Evolutionary conservation across 2,888 invertebrate species (phyloP).

Genomic region (Vanessa cardui): DNA sequence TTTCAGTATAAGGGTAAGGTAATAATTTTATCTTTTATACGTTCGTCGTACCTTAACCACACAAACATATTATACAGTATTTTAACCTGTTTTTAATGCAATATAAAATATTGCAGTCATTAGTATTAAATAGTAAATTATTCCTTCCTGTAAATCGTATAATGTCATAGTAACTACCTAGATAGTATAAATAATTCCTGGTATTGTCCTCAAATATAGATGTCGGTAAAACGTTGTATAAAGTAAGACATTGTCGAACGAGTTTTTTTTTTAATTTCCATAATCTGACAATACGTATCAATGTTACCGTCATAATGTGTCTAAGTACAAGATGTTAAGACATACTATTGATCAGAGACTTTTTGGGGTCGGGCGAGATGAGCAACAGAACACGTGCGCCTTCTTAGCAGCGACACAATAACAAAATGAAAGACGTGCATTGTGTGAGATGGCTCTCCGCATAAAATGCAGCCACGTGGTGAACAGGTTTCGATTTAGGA

Average conservation of each 20-base stretch:
- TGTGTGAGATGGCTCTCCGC: slow-evolving; percentile 57
- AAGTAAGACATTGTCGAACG: too few species aligned
- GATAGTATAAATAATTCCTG: background rate
- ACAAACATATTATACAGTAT: too few species aligned
- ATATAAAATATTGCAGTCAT: too few species aligned
- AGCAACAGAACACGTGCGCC: slow-evolving; percentile 71
- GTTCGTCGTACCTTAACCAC: too few species aligned
- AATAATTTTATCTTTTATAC: too few species aligned
- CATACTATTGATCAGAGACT: slow-evolving; percentile 44
- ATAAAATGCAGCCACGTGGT: slow-evolving; percentile 68
- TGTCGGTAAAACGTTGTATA: background rate
- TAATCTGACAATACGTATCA: slow-evolving; percentile 29
- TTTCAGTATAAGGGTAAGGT: too few species aligned
- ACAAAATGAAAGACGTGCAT: slow-evolving; percentile 71
- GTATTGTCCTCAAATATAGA: background rate
- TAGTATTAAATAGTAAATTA: too few species aligned
- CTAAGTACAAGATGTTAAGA: slow-evolving; percentile 46
- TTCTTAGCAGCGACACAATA: slow-evolving; percentile 68
- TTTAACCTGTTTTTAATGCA: too few species aligned
- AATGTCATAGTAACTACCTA: too few species aligned
- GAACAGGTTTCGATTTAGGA: slow-evolving; percentile 66
- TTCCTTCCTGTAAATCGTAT: too few species aligned
- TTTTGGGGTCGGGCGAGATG: slow-evolving; percentile 53
- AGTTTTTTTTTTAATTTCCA: slow-evolving; percentile 28
- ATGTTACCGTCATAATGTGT: slow-evolving; percentile 36